Conservation (phyloP, 1,140 invertebrate genomes). For the Macrosteles quadrilineatus region DNA sequence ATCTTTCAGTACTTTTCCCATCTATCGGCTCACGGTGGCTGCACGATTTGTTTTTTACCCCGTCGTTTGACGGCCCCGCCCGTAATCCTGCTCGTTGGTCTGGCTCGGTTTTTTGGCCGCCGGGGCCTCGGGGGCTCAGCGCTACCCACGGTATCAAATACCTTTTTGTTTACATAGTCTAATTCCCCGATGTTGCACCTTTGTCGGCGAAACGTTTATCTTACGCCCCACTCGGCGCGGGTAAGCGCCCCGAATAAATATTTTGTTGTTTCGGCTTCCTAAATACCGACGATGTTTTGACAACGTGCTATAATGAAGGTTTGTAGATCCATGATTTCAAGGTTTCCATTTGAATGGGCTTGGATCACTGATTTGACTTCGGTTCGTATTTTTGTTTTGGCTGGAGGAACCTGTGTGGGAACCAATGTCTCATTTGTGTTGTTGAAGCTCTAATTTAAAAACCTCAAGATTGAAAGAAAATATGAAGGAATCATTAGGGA, state of each 20-base stretch:
- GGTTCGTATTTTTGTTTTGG: too few species aligned
- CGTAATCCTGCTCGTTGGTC: neutral
- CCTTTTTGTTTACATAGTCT: conserved; percentile 24
- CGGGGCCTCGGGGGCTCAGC: neutral
- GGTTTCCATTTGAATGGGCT: too few species aligned
- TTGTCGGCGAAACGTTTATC: conserved; percentile 12
- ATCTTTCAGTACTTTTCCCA: too few species aligned
- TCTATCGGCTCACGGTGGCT: conserved; percentile 10
- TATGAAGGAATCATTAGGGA: too few species aligned
- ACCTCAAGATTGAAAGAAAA: too few species aligned
- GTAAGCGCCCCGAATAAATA: neutral
- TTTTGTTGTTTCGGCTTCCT: conserved; percentile 5
- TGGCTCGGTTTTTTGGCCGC: neutral
- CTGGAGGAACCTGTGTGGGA: too few species aligned
- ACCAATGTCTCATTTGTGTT: too few species aligned
- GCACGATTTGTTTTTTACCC: conserved; percentile 9
- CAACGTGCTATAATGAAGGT: too few species aligned
- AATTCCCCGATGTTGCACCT: conserved; percentile 23
- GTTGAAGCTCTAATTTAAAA: too few species aligned
- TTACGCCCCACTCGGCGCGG: conserved; percentile 4
- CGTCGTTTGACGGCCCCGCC: neutral
- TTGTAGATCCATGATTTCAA: too few species aligned
- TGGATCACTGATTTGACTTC: too few species aligned
- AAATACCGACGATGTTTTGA: neutral
- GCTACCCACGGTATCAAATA: conserved; percentile 20